A percentile compares a stretch with the other conserved stretches of the same genome.
Conservation (phyloP, 2,113 vertebrate genomes). For the Brachyistius frenatus region DNA sequence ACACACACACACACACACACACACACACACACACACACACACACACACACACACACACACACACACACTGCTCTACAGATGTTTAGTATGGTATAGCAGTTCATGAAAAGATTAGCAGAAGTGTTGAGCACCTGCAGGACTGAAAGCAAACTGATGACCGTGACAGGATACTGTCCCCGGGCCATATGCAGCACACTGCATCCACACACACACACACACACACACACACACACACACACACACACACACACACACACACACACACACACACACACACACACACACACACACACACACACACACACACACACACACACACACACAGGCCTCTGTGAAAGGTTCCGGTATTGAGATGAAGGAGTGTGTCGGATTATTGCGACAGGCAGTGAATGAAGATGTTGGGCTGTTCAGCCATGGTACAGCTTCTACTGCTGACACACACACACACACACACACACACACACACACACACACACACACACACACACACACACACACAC, state of each 20-base stretch:
- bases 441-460: slow-evolving; percentile 29
- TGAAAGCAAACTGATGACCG: slow-evolving; percentile 51
- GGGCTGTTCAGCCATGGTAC: slow-evolving; percentile 51
- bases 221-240: slow-evolving; percentile 11
- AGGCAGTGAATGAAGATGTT: slow-evolving; percentile 72
- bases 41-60: not conserved
- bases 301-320: slow-evolving; percentile 21
- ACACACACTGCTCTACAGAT: slow-evolving; percentile 6
- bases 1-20: not conserved
- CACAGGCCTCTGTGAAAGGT: slow-evolving; percentile 21
- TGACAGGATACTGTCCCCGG: slow-evolving; percentile 51
- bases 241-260: slow-evolving; percentile 24
- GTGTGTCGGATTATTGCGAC: slow-evolving; percentile 62
- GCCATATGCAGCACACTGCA: slow-evolving; percentile 11
- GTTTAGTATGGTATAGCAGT: slow-evolving; percentile 30
- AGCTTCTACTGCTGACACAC: slow-evolving; percentile 41
- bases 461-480: slow-evolving; percentile 28
- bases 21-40: too few relatives aligned
- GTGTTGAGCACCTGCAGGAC: slow-evolving; percentile 47
- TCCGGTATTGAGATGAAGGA: slow-evolving; percentile 40
- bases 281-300: slow-evolving; percentile 17
- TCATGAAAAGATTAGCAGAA: slow-evolving; percentile 47
- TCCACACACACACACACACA: slow-evolving; percentile 19
- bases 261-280: slow-evolving; percentile 14
- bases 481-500: too few relatives aligned